A percentile compares a stretch with the other conserved stretches of the same genome.
Conservation (phyloP, 2,888 invertebrate genomes). For the Heliconius charithonia region DNA sequence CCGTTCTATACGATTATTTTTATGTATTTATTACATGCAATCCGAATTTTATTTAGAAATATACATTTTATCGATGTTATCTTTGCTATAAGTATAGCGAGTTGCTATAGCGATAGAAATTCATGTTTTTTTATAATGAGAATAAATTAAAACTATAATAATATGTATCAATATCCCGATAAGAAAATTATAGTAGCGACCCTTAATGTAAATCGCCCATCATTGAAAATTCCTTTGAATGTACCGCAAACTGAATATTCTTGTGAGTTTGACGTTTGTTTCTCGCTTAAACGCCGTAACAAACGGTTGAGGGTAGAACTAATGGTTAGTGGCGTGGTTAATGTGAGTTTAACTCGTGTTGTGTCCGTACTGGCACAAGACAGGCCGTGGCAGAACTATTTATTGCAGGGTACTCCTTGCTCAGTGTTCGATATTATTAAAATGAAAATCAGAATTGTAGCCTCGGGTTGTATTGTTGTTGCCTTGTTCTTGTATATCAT, state of each 20-base stretch:
- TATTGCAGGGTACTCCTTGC: slow-evolving; percentile 20
- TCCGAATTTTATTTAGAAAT: background rate
- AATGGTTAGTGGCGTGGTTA: slow-evolving; percentile 43
- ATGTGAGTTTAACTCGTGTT: slow-evolving; percentile 35
- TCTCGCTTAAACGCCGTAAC: slow-evolving; percentile 50
- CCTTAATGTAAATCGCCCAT: slow-evolving; percentile 41
- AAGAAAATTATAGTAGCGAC: slow-evolving; percentile 10
- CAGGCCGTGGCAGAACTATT: slow-evolving; percentile 19
- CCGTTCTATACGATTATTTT: background rate
- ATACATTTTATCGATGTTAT: background rate
- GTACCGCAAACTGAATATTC: slow-evolving; percentile 53
- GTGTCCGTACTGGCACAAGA: slow-evolving; percentile 16
- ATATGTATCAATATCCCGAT: background rate
- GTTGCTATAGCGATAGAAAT: background rate
- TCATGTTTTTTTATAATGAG: background rate
- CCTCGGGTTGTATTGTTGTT: slow-evolving; percentile 8
- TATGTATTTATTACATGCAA: no score
- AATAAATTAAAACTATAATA: background rate
- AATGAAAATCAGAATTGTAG: slow-evolving; percentile 20
- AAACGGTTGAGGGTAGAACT: slow-evolving; percentile 44
- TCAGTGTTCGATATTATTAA: slow-evolving; percentile 11
- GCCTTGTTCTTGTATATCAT: background rate
- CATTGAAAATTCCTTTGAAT: slow-evolving; percentile 53
- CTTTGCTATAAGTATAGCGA: background rate
- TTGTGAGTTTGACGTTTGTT: slow-evolving; percentile 43